Percentiles rank a stretch among this genome's conserved stretches.
These are phyloP conservation scores for Syndactyla subalaris DNA, from an alignment of 2,797 vertebrate species.

Conservation along the genomic window DNA sequence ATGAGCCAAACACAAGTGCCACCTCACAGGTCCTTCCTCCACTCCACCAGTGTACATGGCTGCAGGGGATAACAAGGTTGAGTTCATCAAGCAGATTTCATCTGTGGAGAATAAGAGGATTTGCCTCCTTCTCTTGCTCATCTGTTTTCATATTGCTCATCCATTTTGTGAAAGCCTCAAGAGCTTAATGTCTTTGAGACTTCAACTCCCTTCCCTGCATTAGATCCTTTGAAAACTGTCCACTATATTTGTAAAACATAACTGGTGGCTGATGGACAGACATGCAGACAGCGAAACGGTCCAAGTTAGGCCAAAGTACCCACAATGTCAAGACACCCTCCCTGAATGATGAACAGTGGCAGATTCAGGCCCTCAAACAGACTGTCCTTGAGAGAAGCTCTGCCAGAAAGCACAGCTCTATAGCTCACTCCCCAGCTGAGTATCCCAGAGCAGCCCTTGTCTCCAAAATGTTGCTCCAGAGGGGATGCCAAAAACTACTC, in stretches of 20 bases:
- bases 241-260: not conserved
- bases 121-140: not conserved
- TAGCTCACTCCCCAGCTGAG: not conserved
- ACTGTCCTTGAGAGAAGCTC: not conserved
- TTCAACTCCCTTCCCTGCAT: not conserved
- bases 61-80: not conserved
- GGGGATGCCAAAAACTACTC: not conserved
- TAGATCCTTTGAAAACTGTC: not conserved
- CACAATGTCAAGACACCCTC: not conserved
- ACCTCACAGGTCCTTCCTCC: not conserved
- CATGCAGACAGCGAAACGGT: rapidly evolving
- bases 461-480: not conserved
- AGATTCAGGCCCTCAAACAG: not conserved
- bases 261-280: not conserved
- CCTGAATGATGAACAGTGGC: not conserved
- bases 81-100: not conserved
- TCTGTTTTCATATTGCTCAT: not conserved
- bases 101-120: not conserved
- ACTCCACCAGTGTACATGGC: rapidly evolving
- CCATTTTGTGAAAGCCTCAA: not conserved
- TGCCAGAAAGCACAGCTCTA: conserved; percentile 13
- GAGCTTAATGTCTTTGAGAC: not conserved
- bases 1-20: not conserved
- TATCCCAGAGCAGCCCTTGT: not conserved
- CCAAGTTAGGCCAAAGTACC: not conserved